Base-by-base conservation (phyloP, 1,140 invertebrate genomes). In the Leptonema lineaticorne region DNA sequence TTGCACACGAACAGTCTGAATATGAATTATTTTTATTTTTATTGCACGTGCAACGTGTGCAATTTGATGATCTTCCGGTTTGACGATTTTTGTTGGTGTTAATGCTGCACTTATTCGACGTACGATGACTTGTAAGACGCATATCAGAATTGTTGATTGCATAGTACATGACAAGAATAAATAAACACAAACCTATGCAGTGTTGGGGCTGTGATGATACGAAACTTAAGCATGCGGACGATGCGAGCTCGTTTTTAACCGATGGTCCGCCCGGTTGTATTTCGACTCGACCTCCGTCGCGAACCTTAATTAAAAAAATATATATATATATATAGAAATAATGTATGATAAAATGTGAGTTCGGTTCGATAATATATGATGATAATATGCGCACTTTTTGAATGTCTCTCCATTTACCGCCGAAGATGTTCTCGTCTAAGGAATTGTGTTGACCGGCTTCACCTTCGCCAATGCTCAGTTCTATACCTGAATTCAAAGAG, bases 371-470 rank as follows among this genome's bases (percentile, higher is more conserved):
- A 33, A 33, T 33, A 11, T 33, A 48, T 48, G 18, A 8, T 8
- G 18, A 56, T 56, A 24, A 4, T 46, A 60, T 50, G 48, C 41
- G 72, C 69, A 80, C 79, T 75, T 79, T 78, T 67, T 79, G 77
- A 69, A 76, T 75, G 67, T 80, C 78, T 46, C 78, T 74, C 78
- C 77, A 79, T 69, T 77, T 77, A 8, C 74, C 75, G 29, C 67
- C 75, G 30, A 74, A 67, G 67, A 75, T 74, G 26, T 66, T 67
- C 4, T 68, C 46, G 11, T 74, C 68, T n/a, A 74, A 37, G 6
- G 67, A 70, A 60, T 74, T 74, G 56, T 74, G 70, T 33, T 68
- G 68, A 0, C 57, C 58, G 11, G 62, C 70, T 41, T 70, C 64
- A 7, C 70, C 70, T 50, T 74, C 69, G 7, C 60, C 62, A 7